Evolutionary conservation across 1,140 invertebrate species (phyloP), one percentile per base, ranked within the genome.

Genomic region (Ips nitidus): DNA sequence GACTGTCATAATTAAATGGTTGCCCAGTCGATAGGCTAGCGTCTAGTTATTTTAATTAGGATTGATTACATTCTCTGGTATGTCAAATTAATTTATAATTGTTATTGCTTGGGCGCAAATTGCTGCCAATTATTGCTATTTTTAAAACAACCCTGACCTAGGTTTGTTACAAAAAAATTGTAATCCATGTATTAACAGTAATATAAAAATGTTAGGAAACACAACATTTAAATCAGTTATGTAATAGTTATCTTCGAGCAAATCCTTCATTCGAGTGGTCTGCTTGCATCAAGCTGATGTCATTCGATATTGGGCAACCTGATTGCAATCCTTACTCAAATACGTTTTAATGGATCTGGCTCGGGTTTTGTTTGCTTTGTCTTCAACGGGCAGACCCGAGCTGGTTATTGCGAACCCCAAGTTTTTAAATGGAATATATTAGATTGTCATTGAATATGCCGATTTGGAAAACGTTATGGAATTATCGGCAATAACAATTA

Each of bases 341-440:
- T 67, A 67, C 56, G 57, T 36, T 60, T 67, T 67, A 67, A 67
- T 67, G 65, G 65, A 67, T 67, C 60, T 59, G 65, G 55, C 55
- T 67, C 65, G 47, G 45, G 57, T 67, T 59, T 59, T 60, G 65
- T 67, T 67, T 67, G 56, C 60, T 67, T 67, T 59, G 57, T 41
- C 55, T 57, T 56, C 45, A 52, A 22, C 62, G 43, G 43, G 41
- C 39, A 41, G 52, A 3, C 42, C 59, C 40, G 40, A 22, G 42
- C 41, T 38, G 8, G 45, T 22, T 22, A 22, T 22, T 22, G 22
- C 22, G 22, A 22, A 22, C 22, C 22, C 22, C 22, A 22, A 22
- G 22, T 22, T 22, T 22, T 22, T 22, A 22, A 22, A 22, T 22
- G 22, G 22, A 22, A 22, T 22, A 22, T 22, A 22, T 22, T 22